These are phyloP conservation scores for Caenorhabditis virilis DNA, from an alignment of 2,888 invertebrate species.

Conservation along the genomic window DNA sequence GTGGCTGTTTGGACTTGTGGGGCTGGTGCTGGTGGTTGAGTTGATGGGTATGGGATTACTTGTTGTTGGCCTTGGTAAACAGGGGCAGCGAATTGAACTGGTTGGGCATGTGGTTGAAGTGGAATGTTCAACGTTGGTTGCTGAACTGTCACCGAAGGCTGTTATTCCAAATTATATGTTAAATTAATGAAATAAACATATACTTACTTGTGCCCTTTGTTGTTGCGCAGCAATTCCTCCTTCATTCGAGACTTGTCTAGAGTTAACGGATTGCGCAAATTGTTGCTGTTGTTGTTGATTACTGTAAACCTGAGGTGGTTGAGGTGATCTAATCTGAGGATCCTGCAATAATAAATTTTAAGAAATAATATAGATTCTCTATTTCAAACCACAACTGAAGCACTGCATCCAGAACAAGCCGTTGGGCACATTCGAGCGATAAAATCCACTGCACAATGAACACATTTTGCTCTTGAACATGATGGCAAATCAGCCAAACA, in stretches of 20 bases:
- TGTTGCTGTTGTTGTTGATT: slow-evolving; percentile 19
- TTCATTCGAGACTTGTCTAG: slow-evolving; percentile 32
- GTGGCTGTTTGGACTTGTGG: slow-evolving; percentile 39
- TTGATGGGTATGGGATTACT: slow-evolving; percentile 32
- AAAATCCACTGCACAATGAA: slow-evolving; percentile 64
- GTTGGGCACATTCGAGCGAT: slow-evolving; percentile 57
- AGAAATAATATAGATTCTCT: too few species aligned
- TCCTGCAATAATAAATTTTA: background rate
- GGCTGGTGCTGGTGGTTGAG: slow-evolving; percentile 14
- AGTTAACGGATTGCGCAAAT: slow-evolving; percentile 25
- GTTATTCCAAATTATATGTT: too few species aligned
- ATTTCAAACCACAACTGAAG: background rate
- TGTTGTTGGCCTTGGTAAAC: slow-evolving; percentile 21
- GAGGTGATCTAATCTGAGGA: slow-evolving; percentile 17
- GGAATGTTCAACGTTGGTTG: background rate
- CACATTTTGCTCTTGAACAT: slow-evolving; percentile 61
- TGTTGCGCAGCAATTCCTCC: slow-evolving; percentile 25
- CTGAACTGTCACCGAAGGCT: too few species aligned
- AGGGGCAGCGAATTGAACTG: slow-evolving; percentile 38
- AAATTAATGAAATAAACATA: too few species aligned
- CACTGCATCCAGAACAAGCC: slow-evolving; percentile 39
- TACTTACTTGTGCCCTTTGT: too few species aligned
- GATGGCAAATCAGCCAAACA: slow-evolving; percentile 59
- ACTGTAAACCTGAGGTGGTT: slow-evolving; percentile 26
- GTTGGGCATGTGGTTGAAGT: slow-evolving; percentile 12